Conservation (phyloP, 1,140 invertebrate species). For the Dendrolimus kikuchii region DNA sequence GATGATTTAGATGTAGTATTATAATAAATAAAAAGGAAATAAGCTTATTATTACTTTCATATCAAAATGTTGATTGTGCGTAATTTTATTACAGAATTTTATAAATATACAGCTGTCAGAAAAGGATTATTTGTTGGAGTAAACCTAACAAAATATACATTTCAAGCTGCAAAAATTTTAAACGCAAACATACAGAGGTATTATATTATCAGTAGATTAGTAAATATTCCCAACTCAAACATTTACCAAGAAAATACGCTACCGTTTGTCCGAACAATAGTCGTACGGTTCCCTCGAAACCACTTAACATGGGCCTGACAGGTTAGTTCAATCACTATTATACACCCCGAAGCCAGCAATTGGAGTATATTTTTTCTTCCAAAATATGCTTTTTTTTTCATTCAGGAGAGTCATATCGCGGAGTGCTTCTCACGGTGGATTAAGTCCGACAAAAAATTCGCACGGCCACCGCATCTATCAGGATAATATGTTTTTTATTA, state of each 20-base stretch:
- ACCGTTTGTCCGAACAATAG: conserved; percentile 62
- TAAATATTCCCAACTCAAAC: conserved; percentile 62
- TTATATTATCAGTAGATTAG: conserved; percentile 43
- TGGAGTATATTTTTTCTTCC: conserved; percentile 58
- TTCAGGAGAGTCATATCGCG: conserved; percentile 42
- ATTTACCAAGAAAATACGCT: conserved; percentile 66
- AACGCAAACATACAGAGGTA: conserved; percentile 40
- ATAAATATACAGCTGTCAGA: background rate
- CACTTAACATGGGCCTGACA: conserved; percentile 70
- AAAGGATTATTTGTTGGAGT: conserved; percentile 28
- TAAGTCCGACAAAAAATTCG: too few species aligned
- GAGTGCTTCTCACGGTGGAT: conserved; percentile 51
- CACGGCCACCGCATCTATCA: too few species aligned
- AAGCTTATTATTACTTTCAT: background rate
- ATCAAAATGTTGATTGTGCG: conserved; percentile 6
- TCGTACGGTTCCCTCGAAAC: conserved; percentile 56
- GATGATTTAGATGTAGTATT: too few species aligned
- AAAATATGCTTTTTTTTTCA: conserved; percentile 44
- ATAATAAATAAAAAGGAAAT: too few species aligned
- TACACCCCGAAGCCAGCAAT: conserved; percentile 56
- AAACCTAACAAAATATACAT: conserved; percentile 42
- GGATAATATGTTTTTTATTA: too few species aligned
- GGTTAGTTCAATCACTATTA: conserved; percentile 68
- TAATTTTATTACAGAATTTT: background rate
- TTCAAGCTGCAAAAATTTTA: conserved; percentile 36